Evolutionary conservation across 2,888 invertebrate species (phyloP).

Genomic region (Eristalis tenax): DNA sequence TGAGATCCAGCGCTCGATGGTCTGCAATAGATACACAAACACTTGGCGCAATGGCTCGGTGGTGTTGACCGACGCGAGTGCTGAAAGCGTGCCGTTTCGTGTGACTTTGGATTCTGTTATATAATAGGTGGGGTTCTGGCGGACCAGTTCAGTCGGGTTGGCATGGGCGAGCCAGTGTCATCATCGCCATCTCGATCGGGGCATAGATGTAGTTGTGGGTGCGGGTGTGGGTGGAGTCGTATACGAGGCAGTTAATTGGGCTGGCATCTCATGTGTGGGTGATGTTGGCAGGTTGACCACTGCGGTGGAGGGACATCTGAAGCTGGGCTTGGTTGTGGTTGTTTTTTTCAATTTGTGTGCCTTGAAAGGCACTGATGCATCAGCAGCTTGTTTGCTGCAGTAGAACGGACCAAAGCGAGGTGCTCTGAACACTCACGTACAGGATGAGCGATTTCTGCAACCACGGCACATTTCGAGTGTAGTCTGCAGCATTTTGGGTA

Average conservation of each 20-base stretch:
- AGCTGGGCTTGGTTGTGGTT: too few relatives aligned
- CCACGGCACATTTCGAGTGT: too few relatives aligned
- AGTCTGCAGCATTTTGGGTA: too few relatives aligned
- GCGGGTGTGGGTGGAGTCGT: not conserved
- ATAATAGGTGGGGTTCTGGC: slow-evolving; percentile 31
- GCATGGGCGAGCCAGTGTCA: slow-evolving; percentile 42
- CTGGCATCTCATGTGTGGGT: not conserved
- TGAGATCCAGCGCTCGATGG: slow-evolving; percentile 27
- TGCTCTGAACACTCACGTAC: too few relatives aligned
- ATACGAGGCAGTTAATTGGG: not conserved
- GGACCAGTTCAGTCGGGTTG: slow-evolving; percentile 4
- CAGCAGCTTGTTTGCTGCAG: too few relatives aligned
- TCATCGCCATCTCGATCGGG: not conserved
- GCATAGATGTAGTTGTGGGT: not conserved
- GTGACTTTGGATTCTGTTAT: slow-evolving; percentile 35
- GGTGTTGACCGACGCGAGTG: not conserved
- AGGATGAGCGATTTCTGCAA: too few relatives aligned
- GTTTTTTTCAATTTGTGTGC: too few relatives aligned
- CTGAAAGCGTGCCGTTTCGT: slow-evolving; percentile 26
- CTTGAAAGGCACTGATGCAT: too few relatives aligned
- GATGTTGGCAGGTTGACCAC: not conserved
- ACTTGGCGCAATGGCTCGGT: slow-evolving; percentile 22
- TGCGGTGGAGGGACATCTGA: too few relatives aligned
- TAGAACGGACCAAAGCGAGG: too few relatives aligned
- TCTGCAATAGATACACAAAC: slow-evolving; percentile 54